Evolutionary conservation across 2,888 invertebrate species (phyloP).

Genomic region (Pinctada fucata): DNA sequence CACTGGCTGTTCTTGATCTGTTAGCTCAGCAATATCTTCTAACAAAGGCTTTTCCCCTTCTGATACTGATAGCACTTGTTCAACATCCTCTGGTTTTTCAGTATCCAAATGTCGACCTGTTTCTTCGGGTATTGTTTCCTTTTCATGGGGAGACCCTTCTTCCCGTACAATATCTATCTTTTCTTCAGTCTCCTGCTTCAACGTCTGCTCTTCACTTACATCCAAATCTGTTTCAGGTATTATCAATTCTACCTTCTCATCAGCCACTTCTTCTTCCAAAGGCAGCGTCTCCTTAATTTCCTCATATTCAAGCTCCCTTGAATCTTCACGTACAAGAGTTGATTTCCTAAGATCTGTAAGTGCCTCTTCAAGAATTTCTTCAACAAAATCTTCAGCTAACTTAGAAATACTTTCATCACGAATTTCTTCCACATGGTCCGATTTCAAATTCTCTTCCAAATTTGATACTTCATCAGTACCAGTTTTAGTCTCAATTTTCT

Average conservation of each 20-base stretch:
- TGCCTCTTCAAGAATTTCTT: conserved; percentile 23
- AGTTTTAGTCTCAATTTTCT: conserved; percentile 37
- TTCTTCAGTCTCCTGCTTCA: no score
- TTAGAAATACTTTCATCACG: conserved; percentile 13
- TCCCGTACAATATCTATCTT: no score
- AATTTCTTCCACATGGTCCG: not conserved
- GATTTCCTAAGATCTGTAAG: conserved; percentile 12
- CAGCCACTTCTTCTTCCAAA: no score
- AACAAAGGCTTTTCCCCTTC: no score
- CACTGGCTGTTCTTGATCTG: no score
- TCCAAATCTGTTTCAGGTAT: no score
- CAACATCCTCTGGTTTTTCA: not conserved
- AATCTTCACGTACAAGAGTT: not conserved
- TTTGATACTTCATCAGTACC: not conserved
- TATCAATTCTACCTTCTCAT: no score
- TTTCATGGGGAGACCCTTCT: not conserved
- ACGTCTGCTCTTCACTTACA: no score
- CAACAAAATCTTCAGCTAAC: conserved; percentile 24
- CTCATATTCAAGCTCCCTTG: no score
- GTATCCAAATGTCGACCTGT: not conserved
- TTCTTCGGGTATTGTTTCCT: not conserved
- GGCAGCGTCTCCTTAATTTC: no score
- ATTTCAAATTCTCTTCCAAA: not conserved
- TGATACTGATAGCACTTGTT: no score
- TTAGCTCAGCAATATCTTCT: no score